These are phyloP conservation scores for Monodelphis domestica DNA, from an alignment of 2,797 vertebrate genomes.

Conservation along the genomic window DNA sequence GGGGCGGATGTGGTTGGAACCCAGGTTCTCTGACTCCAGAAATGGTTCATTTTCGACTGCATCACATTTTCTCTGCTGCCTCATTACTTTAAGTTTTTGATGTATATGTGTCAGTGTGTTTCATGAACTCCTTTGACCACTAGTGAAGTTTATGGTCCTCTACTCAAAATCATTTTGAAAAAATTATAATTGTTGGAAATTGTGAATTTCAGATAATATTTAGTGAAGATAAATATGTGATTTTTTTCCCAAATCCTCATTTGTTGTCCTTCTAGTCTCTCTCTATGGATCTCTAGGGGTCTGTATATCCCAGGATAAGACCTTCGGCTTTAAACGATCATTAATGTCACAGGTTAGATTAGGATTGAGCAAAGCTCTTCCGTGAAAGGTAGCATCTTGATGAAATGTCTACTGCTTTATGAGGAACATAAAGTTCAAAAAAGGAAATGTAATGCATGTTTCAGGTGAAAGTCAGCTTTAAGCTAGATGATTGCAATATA, in stretches of 20 bases:
- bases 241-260: background rate
- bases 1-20: background rate
- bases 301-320: background rate
- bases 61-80: no score
- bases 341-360: background rate
- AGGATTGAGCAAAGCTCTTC: background rate
- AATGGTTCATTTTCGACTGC: no score
- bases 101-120: no score
- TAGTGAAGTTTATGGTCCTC: background rate
- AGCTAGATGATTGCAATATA: background rate
- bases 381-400: background rate
- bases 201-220: background rate
- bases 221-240: background rate
- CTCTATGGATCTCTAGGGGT: background rate
- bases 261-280: background rate
- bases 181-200: background rate
- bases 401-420: background rate
- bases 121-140: no score
- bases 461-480: background rate
- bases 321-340: background rate
- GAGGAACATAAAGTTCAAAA: background rate
- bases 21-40: background rate
- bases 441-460: background rate
- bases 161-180: background rate
- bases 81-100: no score